Evolutionary conservation across 2,888 invertebrate genomes (phyloP).

Genomic region (Conchocele bisecta): DNA sequence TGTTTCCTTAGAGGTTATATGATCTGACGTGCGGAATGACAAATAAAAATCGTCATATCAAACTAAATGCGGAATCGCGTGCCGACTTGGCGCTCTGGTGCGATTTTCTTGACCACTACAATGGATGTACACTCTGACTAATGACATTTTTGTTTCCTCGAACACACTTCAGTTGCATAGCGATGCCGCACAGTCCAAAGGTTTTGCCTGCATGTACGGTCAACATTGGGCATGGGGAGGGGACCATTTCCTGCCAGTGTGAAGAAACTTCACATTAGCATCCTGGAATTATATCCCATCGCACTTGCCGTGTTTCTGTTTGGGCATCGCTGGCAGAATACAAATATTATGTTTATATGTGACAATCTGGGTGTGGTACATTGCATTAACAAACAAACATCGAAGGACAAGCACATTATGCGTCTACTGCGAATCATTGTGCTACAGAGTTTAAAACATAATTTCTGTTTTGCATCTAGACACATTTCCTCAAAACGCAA

Average conservation of each 20-base stretch:
- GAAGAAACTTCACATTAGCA: constrained; percentile 31
- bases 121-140: constrained; percentile 32
- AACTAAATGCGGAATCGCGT: constrained; percentile 7
- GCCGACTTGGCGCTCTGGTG: constrained; percentile 31
- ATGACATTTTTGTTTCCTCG: constrained; percentile 28
- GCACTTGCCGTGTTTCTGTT: constrained; percentile 29
- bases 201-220: constrained; percentile 22
- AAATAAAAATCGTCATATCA: constrained; percentile 17
- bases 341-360: constrained; percentile 33
- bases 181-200: constrained; percentile 31
- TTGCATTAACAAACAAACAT: constrained; percentile 35
- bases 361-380: constrained; percentile 31
- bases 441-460: constrained; percentile 13
- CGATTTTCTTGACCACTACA: constrained; percentile 20
- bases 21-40: constrained; percentile 17
- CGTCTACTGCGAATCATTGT: constrained; percentile 29
- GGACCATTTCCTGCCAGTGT: constrained; percentile 8
- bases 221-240: constrained; percentile 24
- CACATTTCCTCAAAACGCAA: constrained; percentile 20
- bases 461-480: constrained; percentile 23
- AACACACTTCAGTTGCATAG: constrained; percentile 4
- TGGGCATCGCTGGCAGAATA: constrained; percentile 19
- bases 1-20: constrained; percentile 39
- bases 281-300: constrained; percentile 35
- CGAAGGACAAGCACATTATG: constrained; percentile 37